These are phyloP conservation scores for Megalops cyprinoides DNA, from an alignment of 2,797 vertebrate genomes.

Conservation along the genomic window DNA sequence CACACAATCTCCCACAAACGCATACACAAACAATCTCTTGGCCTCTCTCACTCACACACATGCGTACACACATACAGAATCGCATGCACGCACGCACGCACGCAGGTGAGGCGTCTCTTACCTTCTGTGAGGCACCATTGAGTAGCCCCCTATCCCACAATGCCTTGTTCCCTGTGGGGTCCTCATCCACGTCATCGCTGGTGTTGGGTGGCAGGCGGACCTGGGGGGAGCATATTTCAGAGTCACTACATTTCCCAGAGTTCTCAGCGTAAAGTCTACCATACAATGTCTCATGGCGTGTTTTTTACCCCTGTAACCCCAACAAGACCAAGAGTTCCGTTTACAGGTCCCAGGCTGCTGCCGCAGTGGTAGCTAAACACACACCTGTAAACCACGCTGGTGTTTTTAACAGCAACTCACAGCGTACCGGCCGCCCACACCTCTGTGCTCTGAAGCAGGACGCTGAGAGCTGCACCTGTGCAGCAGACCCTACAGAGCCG, in stretches of 20 bases:
- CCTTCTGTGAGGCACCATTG: constrained; percentile 97
- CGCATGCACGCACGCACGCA: background rate
- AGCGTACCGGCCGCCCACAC: too few relatives aligned
- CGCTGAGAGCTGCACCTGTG: too few relatives aligned
- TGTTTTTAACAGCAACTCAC: too few relatives aligned
- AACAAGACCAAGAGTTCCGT: too few relatives aligned
- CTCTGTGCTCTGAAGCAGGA: too few relatives aligned
- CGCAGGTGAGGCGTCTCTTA: constrained; percentile 51
- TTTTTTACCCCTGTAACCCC: background rate
- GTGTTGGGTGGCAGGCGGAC: constrained; percentile 95
- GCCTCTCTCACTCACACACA: background rate
- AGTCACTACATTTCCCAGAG: background rate
- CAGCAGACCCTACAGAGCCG: too few relatives aligned
- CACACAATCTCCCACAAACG: background rate
- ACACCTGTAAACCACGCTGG: too few relatives aligned
- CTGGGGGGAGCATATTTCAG: constrained; percentile 60
- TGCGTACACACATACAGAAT: background rate
- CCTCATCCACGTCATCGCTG: constrained; percentile 97
- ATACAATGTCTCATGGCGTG: background rate
- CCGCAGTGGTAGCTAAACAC: too few relatives aligned
- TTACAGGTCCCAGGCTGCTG: too few relatives aligned
- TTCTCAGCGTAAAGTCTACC: background rate
- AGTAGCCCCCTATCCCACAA: constrained; percentile 98
- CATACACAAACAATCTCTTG: too few relatives aligned
- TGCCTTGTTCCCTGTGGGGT: constrained; percentile 98